Evolutionary conservation across 2,113 vertebrate species (phyloP), one percentile per base, ranked within the genome.

Genomic region (Phodopus roborovskii): DNA sequence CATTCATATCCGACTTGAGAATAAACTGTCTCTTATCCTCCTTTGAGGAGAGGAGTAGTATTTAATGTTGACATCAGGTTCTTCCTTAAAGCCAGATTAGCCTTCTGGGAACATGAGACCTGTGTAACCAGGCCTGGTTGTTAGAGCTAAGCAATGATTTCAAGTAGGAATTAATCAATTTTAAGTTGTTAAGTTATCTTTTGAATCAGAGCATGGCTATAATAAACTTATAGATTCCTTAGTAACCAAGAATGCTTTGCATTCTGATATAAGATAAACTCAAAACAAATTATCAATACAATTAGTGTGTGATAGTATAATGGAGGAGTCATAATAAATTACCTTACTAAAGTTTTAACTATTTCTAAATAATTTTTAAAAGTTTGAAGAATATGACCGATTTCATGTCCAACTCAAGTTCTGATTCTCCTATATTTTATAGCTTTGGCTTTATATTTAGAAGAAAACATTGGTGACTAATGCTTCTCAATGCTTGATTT

Each of bases 181-280:
- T 92, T 91, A 92, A 84, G 42, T 11, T 78, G 33, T 33, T 79
- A 95, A 75, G 30, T 66, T 90, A 78, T 64, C 88, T 73, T 90
- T 39, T 42, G 11, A 93, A 92, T 19, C 56, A 48, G 1, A 86
- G 70, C 15, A 85, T 7, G 90, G 12, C 53, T 95, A 94, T 66
- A 42, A 96, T 7, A 91, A 17, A 66, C 11, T 71, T 83, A 91
- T 0, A 89, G 53, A 93, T 92, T 90, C 78, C 91, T 92, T 60
- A 33, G 48, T 88, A 91, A 94, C 20, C 28, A 77, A 81, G 12
- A 88, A 90, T 48, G 17, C 73, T 91, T 91, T 89, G 5, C 28
- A 96, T 88, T 93, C 88, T 94, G 58, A 68, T 88, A 62, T 81
- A 96, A 75, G 36, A 95, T 92, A 95, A 95, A 92, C 56, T 88